Percentiles rank a stretch among this genome's conserved stretches.
Evolutionary conservation across 2,797 vertebrate species (phyloP).

Genomic region (Tangara arthus): DNA sequence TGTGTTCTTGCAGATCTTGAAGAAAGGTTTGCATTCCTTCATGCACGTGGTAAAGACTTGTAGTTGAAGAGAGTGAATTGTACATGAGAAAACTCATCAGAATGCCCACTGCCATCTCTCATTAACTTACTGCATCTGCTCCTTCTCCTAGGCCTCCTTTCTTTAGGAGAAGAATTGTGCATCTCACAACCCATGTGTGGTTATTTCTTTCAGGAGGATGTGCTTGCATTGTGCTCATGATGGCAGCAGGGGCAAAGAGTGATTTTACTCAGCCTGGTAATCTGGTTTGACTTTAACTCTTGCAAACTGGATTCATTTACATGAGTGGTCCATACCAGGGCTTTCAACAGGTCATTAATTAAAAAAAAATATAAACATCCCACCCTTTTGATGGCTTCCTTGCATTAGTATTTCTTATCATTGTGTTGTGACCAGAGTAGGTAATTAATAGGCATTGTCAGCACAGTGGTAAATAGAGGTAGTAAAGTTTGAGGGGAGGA

Average conservation of each 20-base stretch:
- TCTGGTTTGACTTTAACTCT: background rate
- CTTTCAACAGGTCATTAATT: background rate
- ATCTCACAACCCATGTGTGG: background rate
- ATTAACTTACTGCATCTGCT: background rate
- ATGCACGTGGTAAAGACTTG: rapidly evolving
- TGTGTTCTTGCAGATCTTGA: background rate
- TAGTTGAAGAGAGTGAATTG: background rate
- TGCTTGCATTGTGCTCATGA: background rate
- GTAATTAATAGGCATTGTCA: background rate
- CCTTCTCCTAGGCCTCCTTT: background rate
- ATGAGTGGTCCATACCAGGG: background rate
- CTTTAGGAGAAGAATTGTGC: background rate
- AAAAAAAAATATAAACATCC: background rate
- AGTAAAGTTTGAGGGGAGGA: background rate
- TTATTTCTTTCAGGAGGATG: background rate
- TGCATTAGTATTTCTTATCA: background rate
- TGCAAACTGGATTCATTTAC: background rate
- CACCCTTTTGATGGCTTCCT: background rate
- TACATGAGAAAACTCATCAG: background rate
- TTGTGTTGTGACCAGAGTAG: background rate
- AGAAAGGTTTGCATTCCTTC: background rate
- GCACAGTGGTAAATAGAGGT: background rate
- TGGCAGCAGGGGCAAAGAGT: background rate
- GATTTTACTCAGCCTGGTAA: background rate
- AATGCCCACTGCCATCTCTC: background rate